These are phyloP conservation scores for Grammatotria lemairii DNA, from an alignment of 2,113 vertebrate genomes.

Conservation along the genomic window DNA sequence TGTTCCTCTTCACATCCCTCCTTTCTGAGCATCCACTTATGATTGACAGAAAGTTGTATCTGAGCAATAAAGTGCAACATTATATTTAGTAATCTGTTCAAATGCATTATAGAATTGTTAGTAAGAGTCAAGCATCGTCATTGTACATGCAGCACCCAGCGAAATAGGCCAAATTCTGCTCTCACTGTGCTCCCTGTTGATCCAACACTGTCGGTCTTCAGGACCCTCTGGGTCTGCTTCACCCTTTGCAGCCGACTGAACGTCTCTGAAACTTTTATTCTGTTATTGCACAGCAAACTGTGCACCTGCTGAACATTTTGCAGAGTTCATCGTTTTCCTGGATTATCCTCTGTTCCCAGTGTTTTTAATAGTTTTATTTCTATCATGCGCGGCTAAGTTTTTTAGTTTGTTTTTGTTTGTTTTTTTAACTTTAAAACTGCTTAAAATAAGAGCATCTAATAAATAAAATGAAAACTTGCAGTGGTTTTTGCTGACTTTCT, in stretches of 20 bases:
- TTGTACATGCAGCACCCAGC: not conserved
- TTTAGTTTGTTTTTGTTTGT: not conserved
- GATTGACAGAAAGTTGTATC: slow-evolving; percentile 17
- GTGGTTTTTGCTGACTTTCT: not conserved
- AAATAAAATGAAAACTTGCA: not conserved
- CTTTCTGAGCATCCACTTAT: not conserved
- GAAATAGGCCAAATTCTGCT: not conserved
- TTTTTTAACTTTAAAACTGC: not conserved
- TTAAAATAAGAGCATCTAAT: not conserved
- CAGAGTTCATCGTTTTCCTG: not conserved
- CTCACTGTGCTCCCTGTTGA: not conserved
- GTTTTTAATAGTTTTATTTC: not conserved
- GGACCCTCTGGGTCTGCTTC: not conserved
- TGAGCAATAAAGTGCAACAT: slow-evolving; percentile 53
- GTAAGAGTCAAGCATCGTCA: not conserved
- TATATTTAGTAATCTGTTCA: not conserved
- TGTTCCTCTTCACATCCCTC: not conserved
- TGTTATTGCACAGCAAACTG: not conserved
- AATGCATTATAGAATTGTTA: slow-evolving; percentile 12
- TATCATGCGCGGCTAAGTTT: not conserved
- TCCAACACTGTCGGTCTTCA: not conserved
- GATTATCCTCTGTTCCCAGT: not conserved
- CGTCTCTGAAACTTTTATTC: not conserved
- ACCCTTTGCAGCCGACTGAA: not conserved
- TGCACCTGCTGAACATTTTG: not conserved